A percentile compares a stretch with the other conserved stretches of the same genome.
These are phyloP conservation scores for Gibbula magus DNA, from an alignment of 2,888 invertebrate genomes.

Conservation along the genomic window DNA sequence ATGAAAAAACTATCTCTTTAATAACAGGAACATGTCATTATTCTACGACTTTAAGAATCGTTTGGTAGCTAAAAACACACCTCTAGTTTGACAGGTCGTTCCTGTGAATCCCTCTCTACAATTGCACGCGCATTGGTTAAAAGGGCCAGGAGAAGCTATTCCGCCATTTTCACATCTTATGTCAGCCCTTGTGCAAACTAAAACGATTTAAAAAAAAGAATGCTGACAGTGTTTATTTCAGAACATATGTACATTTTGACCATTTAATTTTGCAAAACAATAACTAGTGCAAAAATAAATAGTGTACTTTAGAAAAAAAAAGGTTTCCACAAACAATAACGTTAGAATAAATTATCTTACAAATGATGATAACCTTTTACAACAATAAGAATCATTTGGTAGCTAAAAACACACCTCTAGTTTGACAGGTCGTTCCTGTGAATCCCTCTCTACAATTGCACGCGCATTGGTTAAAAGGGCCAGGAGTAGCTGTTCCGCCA, in stretches of 20 bases:
- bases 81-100: background rate
- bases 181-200: background rate
- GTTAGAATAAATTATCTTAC: too few relatives aligned
- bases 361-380: too few relatives aligned
- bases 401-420: background rate
- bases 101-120: background rate
- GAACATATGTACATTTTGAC: too few relatives aligned
- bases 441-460: background rate
- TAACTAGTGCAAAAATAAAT: too few relatives aligned
- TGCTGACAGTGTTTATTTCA: background rate
- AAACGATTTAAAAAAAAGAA: background rate
- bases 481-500: background rate
- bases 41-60: too few relatives aligned
- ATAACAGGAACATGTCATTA: too few relatives aligned
- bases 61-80: too few relatives aligned
- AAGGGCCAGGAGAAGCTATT: background rate
- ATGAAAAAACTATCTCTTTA: too few relatives aligned
- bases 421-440: slow-evolving; percentile 1
- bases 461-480: background rate
- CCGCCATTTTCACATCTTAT: slow-evolving; percentile 2
- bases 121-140: background rate
- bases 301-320: too few relatives aligned
- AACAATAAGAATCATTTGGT: too few relatives aligned
- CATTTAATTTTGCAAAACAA: too few relatives aligned
- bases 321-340: too few relatives aligned